phyloP scores from a whole-genome alignment of 2,888 invertebrate species.

The Nineta flava region DNA sequence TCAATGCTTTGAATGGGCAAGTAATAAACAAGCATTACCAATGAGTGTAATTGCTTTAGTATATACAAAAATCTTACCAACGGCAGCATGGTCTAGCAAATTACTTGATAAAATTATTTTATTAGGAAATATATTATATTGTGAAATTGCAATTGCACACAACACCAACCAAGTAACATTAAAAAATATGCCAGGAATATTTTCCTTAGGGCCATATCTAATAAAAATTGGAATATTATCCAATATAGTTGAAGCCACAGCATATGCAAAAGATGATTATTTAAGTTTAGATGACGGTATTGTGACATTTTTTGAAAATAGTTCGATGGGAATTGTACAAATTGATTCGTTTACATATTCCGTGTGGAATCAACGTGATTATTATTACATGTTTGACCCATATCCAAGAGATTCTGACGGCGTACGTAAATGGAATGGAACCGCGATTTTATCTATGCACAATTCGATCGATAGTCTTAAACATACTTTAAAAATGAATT shows the following conservation, averaged over 20 bases:
- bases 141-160: constrained; percentile 34
- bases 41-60: constrained; percentile 42
- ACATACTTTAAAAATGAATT: constrained; percentile 20
- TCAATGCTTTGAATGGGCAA: constrained; percentile 37
- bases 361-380: constrained; percentile 45
- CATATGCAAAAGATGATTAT: constrained; percentile 34
- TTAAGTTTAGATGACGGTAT: constrained; percentile 32
- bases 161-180: constrained; percentile 32
- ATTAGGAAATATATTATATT: constrained; percentile 39
- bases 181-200: constrained; percentile 38
- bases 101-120: constrained; percentile 41
- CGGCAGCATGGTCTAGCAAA: constrained; percentile 39
- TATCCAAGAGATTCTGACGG: constrained; percentile 44
- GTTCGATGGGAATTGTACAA: constrained; percentile 33
- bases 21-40: constrained; percentile 41
- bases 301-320: constrained; percentile 35
- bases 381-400: constrained; percentile 48
- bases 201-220: constrained; percentile 36
- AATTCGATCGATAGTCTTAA: constrained; percentile 31
- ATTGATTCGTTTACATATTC: constrained; percentile 41
- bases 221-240: constrained; percentile 40
- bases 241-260: constrained; percentile 32
- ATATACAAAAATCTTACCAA: constrained; percentile 47
- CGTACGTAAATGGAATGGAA: constrained; percentile 26
- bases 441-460: constrained; percentile 46